Evolutionary conservation across 2,113 vertebrate genomes (phyloP), one percentile per base, ranked within the genome.

Genomic region (Siniperca chuatsi): DNA sequence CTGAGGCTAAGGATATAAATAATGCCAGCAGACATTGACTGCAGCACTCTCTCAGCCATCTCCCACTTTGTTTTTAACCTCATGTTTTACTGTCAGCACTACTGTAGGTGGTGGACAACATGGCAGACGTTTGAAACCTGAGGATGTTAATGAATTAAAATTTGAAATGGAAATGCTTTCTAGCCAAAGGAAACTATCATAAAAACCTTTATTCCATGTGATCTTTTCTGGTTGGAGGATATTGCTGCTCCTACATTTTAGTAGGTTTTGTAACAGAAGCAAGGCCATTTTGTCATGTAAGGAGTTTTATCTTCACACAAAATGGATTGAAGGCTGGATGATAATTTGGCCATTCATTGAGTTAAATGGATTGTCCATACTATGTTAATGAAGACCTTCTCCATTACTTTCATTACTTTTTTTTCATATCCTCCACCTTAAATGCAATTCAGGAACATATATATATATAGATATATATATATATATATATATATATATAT

Each of bases 1-100:
- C 87, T 55, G 67, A 86, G 90, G 87, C 92, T 75, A 50, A 71
- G 74, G 82, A 87, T 91, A 92, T 89, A 92, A 92, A 92, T 93
- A 90, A 92, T 84, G 86, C 78, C 84, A 64, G 90, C 70, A 81
- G 92, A 84, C 83, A 88, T 69, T 76, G 87, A 89, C 90, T 88
- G 83, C 85, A 77, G 85, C 68, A 68, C 80, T 82, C 73, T 75
- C n/a, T n/a, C n/a, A n/a, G 77, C 67, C 82, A 69, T 78, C 83
- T 79, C 64, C 75, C 58, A 44, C 82, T 83, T 76, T 66, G 81
- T 83, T 73, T 90, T 86, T 76, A 75, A 52, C 82, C 44, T 33
- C n/a, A 1, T 62, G 33, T 69, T 85, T 87, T 81, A 81, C 58
- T 74, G 73, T 81, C 48, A 25, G 69, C 73, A 42, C 21, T 16